These are phyloP conservation scores for Stichodactyla helianthus DNA, from an alignment of 64 coral and sea anemone genomes.

Conservation along the genomic window DNA sequence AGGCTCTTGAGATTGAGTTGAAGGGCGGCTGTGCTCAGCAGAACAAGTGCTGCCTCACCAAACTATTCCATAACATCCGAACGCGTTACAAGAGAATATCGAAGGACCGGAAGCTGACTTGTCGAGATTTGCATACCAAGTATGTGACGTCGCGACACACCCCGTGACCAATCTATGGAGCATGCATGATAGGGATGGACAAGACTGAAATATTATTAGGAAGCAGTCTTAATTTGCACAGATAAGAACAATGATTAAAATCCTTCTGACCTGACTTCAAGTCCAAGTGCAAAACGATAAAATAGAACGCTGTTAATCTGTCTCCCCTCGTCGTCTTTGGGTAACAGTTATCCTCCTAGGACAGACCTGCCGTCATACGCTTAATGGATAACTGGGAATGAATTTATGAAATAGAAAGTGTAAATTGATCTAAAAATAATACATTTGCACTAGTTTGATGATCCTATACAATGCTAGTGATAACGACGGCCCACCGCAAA, in stretches of 20 bases:
- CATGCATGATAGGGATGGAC: neutral
- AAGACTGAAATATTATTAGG: neutral
- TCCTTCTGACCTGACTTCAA: neutral
- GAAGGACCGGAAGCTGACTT: neutral
- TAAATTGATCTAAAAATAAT: neutral
- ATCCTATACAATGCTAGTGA: neutral
- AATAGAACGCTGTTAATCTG: neutral
- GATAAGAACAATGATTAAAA: neutral
- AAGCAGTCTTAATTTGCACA: neutral
- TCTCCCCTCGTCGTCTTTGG: neutral
- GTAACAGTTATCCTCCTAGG: neutral
- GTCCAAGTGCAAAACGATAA: neutral
- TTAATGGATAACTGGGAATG: neutral
- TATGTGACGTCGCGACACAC: slow-evolving; percentile 11
- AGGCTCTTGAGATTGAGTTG: neutral
- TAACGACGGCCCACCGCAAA: neutral
- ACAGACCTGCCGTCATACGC: neutral
- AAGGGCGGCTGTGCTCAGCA: slow-evolving; percentile 5
- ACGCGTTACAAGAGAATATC: neutral
- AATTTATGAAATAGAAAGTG: neutral
- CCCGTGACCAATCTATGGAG: slow-evolving; percentile 3
- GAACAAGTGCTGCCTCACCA: slow-evolving; percentile 4
- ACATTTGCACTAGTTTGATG: neutral
- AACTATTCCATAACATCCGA: slow-evolving; percentile 6
- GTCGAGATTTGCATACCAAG: slow-evolving; percentile 1